phyloP scores from a whole-genome alignment of 2,113 vertebrate genomes.

The Cottus gobio region DNA sequence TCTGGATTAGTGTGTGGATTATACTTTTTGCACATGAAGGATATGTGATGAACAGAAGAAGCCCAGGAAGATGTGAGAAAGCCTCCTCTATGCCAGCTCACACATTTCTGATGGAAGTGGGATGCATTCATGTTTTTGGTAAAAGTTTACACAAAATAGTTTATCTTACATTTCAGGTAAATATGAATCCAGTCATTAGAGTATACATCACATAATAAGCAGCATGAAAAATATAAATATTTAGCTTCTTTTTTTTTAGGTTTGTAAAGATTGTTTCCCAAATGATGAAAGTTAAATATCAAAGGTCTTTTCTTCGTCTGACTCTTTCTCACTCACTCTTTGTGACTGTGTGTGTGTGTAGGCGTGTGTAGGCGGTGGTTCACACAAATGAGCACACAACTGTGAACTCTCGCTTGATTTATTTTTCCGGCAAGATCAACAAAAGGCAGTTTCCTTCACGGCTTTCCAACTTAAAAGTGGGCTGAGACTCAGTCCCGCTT shows the following conservation, averaged over 20 bases:
- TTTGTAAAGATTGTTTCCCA: slow-evolving; percentile 16
- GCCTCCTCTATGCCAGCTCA: not conserved
- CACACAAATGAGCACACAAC: slow-evolving; percentile 49
- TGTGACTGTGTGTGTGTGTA: slow-evolving; percentile 26
- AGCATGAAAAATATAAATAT: not conserved
- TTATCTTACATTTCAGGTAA: not conserved
- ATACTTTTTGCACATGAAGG: not conserved
- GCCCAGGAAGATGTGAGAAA: not conserved
- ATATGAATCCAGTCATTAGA: not conserved
- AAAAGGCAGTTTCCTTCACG: not conserved
- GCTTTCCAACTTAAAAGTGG: not conserved
- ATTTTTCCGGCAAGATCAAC: slow-evolving; percentile 25
- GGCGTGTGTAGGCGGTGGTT: slow-evolving; percentile 51
- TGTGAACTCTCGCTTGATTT: slow-evolving; percentile 47
- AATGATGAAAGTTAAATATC: slow-evolving; percentile 50
- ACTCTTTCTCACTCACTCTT: slow-evolving; percentile 34
- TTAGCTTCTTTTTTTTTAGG: not conserved
- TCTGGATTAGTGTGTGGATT: not conserved
- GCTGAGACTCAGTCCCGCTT: not conserved
- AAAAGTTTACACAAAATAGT: not conserved
- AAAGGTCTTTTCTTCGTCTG: slow-evolving; percentile 50
- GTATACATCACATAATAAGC: not conserved
- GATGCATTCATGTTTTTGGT: not conserved
- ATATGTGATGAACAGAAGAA: not conserved
- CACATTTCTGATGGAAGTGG: not conserved